phyloP scores from a whole-genome alignment of 2,113 vertebrate genomes.

The Heterochromis multidens region DNA sequence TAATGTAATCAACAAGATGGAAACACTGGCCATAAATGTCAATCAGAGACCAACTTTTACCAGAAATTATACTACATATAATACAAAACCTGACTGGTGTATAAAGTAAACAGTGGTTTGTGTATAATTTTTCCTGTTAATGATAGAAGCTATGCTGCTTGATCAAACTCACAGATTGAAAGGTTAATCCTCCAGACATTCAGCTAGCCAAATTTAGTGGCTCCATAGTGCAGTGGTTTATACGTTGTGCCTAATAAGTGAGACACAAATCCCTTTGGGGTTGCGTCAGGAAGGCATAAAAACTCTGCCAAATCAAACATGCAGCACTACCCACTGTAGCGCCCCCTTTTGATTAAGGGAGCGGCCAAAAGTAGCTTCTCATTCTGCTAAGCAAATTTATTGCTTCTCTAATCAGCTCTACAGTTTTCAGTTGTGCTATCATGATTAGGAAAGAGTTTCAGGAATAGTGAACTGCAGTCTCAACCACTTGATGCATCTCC shows the following conservation, averaged over 20 bases:
- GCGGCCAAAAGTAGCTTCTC: too few relatives aligned
- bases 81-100: not conserved
- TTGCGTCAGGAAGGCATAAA: too few relatives aligned
- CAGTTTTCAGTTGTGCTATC: not conserved
- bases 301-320: too few relatives aligned
- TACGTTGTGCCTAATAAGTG: too few relatives aligned
- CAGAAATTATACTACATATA: not conserved
- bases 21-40: not conserved
- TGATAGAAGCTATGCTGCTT: not conserved
- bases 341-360: too few relatives aligned
- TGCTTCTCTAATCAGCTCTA: too few relatives aligned
- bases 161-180: not conserved
- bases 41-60: not conserved
- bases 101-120: not conserved
- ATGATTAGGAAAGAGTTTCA: not conserved
- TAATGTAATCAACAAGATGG: not conserved
- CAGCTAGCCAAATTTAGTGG: not conserved
- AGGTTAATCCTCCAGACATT: accelerated
- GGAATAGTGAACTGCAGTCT: not conserved
- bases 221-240: too few relatives aligned
- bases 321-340: too few relatives aligned
- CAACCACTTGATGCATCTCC: not conserved
- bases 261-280: too few relatives aligned
- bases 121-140: not conserved
- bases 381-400: too few relatives aligned